Conservation (phyloP, 2,797 vertebrate species). For the Gorsachius magnificus region DNA sequence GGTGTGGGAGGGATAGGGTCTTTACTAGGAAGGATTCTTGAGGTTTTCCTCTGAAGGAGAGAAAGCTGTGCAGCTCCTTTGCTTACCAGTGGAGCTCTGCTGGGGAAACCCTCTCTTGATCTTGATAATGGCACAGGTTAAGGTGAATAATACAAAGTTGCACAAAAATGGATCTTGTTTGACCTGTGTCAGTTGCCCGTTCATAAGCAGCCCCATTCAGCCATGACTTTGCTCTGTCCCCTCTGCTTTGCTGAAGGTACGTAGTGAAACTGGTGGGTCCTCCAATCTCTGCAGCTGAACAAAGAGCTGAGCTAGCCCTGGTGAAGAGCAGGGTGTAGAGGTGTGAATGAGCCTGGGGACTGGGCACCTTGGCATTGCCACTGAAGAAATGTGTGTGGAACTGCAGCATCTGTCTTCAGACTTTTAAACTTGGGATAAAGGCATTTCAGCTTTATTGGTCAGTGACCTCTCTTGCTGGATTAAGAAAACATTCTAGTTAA, state of each 20-base stretch:
- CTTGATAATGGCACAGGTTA: neutral
- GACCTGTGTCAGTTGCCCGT: neutral
- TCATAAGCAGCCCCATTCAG: neutral
- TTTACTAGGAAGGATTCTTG: neutral
- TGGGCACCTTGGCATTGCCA: accelerated
- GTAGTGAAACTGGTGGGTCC: neutral
- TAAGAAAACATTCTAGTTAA: neutral
- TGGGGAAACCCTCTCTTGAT: neutral
- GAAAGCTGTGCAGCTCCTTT: neutral
- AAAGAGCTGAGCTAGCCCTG: neutral
- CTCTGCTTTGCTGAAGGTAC: neutral
- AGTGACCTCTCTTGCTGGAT: neutral
- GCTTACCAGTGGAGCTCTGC: neutral
- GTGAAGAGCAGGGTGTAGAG: accelerated
- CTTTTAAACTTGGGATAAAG: neutral
- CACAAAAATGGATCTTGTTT: neutral
- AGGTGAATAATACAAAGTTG: neutral
- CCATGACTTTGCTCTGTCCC: neutral
- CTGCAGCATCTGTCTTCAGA: neutral
- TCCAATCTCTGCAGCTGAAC: neutral
- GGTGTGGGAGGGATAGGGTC: neutral
- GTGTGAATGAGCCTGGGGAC: neutral
- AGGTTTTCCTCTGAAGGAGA: neutral
- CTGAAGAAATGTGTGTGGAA: neutral
- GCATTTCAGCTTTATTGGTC: neutral